Evolutionary conservation across 2,113 vertebrate species (phyloP).

Genomic region (Austrofundulus limnaeus): DNA sequence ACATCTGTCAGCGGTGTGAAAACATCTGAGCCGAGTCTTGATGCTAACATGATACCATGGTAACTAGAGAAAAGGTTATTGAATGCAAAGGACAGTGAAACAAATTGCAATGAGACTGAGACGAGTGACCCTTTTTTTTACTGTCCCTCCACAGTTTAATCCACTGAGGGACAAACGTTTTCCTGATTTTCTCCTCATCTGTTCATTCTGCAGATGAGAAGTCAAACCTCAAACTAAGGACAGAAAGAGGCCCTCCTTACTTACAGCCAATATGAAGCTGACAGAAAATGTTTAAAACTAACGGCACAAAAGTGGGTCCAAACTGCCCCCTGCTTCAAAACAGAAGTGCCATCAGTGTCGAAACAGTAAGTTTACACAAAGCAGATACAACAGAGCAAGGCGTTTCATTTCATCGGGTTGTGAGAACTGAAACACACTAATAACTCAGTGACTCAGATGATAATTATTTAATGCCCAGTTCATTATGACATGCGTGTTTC

Average conservation of each 20-base stretch:
- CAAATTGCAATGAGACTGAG: constrained; percentile 11
- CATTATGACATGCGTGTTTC: constrained; percentile 36
- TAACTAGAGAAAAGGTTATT: constrained; percentile 44
- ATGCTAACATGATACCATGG: constrained; percentile 44
- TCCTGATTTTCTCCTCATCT: constrained; percentile 13
- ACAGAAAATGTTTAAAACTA: constrained; percentile 1
- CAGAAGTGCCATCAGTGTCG: constrained; percentile 4
- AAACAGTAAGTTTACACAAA: constrained; percentile 3
- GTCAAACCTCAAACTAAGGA: constrained; percentile 1
- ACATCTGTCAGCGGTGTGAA: constrained; percentile 7
- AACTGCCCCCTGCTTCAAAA: too few relatives aligned
- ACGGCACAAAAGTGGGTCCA: neutral
- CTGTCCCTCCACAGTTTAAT: constrained; percentile 4
- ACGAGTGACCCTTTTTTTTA: constrained; percentile 11
- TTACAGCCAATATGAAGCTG: constrained; percentile 13
- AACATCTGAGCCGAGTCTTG: constrained; percentile 19
- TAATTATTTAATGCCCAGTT: constrained; percentile 14
- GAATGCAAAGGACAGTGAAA: constrained; percentile 12
- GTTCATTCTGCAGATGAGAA: neutral
- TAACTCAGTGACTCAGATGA: constrained; percentile 18
- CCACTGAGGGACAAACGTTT: constrained; percentile 12
- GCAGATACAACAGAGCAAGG: constrained; percentile 14
- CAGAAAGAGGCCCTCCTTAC: neutral
- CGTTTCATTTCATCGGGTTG: neutral
- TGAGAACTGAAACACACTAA: constrained; percentile 35